phyloP scores from a whole-genome alignment of 2,797 vertebrate species.

The Telmatherina bonti region DNA sequence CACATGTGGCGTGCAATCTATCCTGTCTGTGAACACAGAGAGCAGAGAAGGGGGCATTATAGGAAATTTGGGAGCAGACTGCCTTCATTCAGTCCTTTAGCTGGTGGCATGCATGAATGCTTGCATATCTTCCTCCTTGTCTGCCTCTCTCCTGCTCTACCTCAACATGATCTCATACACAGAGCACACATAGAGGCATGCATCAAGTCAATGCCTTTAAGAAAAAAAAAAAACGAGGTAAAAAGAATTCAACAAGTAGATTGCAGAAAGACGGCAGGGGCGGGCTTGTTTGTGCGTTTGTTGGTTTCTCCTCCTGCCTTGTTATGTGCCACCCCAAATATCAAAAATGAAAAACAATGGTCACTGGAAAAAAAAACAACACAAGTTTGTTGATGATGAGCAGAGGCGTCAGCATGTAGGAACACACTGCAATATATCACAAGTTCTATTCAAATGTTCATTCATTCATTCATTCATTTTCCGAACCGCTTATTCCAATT shows the following conservation, averaged over 20 bases:
- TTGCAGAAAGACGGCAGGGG: constrained; percentile 27
- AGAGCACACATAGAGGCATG: constrained; percentile 47
- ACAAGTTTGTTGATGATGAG: constrained; percentile 61
- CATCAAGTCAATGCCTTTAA: constrained; percentile 6
- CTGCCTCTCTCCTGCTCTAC: constrained; percentile 12
- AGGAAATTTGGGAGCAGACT: constrained; percentile 42
- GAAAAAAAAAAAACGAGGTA: constrained; percentile 23
- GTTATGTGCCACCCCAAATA: constrained; percentile 46
- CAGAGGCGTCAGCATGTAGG: constrained; percentile 47
- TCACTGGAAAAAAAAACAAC: constrained; percentile 29
- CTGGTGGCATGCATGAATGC: constrained; percentile 32
- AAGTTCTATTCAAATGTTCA: constrained; percentile 72
- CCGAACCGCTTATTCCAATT: too few relatives aligned
- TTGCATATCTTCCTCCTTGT: constrained; percentile 25
- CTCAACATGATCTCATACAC: constrained; percentile 53
- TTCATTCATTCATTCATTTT: too few relatives aligned
- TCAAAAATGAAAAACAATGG: constrained; percentile 51
- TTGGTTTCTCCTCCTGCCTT: constrained; percentile 30
- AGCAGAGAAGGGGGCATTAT: constrained; percentile 17
- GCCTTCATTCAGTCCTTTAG: constrained; percentile 44
- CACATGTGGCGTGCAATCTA: constrained; percentile 42
- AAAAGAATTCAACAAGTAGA: constrained; percentile 47
- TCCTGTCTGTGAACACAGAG: constrained; percentile 37
- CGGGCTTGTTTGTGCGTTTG: constrained; percentile 28
- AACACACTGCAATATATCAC: constrained; percentile 66